Percentiles rank a stretch among this genome's conserved stretches.
These are phyloP conservation scores for Unio pictorum DNA, from an alignment of 2,888 invertebrate genomes.

Conservation along the genomic window DNA sequence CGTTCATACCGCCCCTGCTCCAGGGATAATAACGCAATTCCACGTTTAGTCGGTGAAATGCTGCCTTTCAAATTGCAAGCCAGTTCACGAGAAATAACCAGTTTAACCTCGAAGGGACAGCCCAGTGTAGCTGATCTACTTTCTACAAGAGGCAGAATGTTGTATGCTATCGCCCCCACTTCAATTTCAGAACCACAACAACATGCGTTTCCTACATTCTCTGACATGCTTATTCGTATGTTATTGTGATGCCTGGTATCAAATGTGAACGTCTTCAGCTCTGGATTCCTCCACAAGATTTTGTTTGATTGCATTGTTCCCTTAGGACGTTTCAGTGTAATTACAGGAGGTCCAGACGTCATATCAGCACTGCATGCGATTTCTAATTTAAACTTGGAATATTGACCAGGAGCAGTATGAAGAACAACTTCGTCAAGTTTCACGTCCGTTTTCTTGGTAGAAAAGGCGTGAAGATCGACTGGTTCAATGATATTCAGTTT, in stretches of 20 bases:
- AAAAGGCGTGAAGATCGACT: constrained; percentile 46
- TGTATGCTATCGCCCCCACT: constrained; percentile 16
- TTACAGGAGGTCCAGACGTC: neutral
- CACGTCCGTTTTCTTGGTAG: constrained; percentile 43
- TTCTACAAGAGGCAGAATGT: constrained; percentile 10
- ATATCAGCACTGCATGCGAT: constrained; percentile 8
- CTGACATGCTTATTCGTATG: constrained; percentile 1
- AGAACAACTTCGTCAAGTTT: constrained; percentile 14
- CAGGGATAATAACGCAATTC: neutral
- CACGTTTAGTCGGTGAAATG: no score
- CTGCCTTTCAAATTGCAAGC: no score
- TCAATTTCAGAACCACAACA: constrained; percentile 8
- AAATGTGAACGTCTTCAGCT: constrained; percentile 3
- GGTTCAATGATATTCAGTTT: constrained; percentile 66
- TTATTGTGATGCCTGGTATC: constrained; percentile 11
- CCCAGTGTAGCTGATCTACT: neutral
- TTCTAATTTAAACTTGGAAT: constrained; percentile 34
- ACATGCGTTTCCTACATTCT: constrained; percentile 1
- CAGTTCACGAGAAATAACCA: no score
- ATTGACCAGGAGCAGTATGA: neutral
- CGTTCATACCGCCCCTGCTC: constrained; percentile 48
- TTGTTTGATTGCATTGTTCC: neutral
- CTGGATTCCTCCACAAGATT: constrained; percentile 2
- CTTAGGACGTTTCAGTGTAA: neutral
- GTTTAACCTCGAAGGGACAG: no score